Evolutionary conservation across 2,888 invertebrate species (phyloP), one percentile per base, ranked within the genome.

Genomic region (Idaea aversata): DNA sequence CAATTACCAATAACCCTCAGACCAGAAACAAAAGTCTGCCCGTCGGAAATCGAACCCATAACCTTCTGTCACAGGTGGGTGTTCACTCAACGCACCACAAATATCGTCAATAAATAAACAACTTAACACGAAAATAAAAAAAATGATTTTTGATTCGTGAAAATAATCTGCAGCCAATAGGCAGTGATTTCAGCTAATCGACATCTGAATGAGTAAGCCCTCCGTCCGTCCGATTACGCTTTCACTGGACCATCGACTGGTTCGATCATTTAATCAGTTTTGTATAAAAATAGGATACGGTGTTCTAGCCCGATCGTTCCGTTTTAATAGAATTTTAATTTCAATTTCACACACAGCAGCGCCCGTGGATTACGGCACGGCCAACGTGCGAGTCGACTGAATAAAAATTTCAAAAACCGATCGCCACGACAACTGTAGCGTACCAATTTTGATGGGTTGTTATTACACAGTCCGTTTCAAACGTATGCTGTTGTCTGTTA

Each of bases 291-390:
- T 78, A 76, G 72, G 64, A 79, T 71, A 75, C 73, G 68, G 72
- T 74, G 72, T 78, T 82, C 82, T 83, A 83, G 85, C 82, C 70
- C 82, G 83, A 83, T 84, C 81, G 83, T 84, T 84, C 80, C 82
- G 78, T 77, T 86, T 86, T 87, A 87, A 88, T 89, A 88, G 86
- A 88, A 87, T 89, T 91, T 90, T 91, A 91, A 90, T 91, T 89
- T 88, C 88, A 90, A 88, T 90, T 90, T 91, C 88, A 90, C 90
- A 90, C 86, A 86, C 80, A 83, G 81, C 81, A 72, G 84, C 81
- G 77, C 80, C 74, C 81, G 79, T 75, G 87, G 88, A 90, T 90
- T 88, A 90, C 86, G 80, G 78, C 77, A 81, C 79, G 74, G 82
- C 72, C 68, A 64, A 68, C 77, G 76, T 78, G 77, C 75, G 82